Evolutionary conservation across 2,113 vertebrate genomes (phyloP), one percentile per base, ranked within the genome.

Genomic region (Maccullochella peelii): DNA sequence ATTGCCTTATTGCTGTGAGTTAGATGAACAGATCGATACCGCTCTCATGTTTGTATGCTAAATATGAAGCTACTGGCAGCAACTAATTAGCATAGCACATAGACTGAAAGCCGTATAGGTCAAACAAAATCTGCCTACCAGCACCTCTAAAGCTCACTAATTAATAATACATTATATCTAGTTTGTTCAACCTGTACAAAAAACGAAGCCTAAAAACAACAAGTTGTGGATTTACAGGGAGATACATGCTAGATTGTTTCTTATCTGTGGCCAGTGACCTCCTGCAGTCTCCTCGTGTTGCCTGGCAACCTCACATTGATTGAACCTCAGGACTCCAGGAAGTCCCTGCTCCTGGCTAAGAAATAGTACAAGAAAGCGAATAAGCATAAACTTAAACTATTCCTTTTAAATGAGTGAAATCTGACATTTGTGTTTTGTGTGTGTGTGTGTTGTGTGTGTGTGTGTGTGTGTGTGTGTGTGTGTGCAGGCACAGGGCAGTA

Each of bases 401-500:
- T 18, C 14, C 8, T 9, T 27, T 58, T 59, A 21, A 58, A 81
- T 75, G 11, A 74, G 21, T 23, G 2, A 49, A 40, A 25, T 80
- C 12, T 79, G 30, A 73, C 50, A 8, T 70, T 50, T 73, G 9
- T 68, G 18, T 72, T 0, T 63, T 40, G 54, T 63, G 40, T 81
- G 72, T 77, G 59, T 71, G 40, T 71, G 18, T 66, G 57, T 66
- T 63, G 15, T 40, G 54, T 63, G 40, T 81, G 72, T 77, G 59
- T 71, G 40, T 71, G 18, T 66, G 57, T 66, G 61, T 75, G 4
- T 73, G n/a, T 86, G 8, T 87, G 0, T 88, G 68, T 50, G 69
- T 80, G 12, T 54, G 0, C 72, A 91, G 92, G 92, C 83, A 44
- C 88, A 87, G 36, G 80, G 81, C 63, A 90, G 30, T 8, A 97